Conservation (phyloP, 1,140 invertebrate species). For the Ptiloglossa arizonensis region DNA sequence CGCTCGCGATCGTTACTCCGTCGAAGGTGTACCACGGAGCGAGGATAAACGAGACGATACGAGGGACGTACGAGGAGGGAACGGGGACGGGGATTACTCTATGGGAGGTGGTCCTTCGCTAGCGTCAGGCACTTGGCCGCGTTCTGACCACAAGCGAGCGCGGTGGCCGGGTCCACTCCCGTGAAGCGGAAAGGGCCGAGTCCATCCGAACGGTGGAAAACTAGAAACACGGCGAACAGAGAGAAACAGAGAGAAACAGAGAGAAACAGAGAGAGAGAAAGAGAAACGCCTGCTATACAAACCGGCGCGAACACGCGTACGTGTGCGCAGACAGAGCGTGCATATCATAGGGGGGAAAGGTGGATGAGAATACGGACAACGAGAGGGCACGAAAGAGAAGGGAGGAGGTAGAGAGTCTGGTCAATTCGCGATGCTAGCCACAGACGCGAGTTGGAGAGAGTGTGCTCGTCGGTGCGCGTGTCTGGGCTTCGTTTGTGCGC, state of each 20-base stretch:
- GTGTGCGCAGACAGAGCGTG: neutral
- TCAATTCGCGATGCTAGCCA: conserved; percentile 56
- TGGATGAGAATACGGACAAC: conserved; percentile 1
- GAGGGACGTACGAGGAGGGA: too few relatives aligned
- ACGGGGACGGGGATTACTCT: too few relatives aligned
- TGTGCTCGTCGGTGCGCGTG: conserved; percentile 43
- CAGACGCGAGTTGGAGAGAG: conserved; percentile 47
- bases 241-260: too few relatives aligned
- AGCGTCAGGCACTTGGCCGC: conserved; percentile 17
- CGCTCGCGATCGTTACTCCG: conserved; percentile 7
- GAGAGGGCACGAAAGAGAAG: conserved; percentile 33
- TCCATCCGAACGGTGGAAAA: neutral
- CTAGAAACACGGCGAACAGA: neutral
- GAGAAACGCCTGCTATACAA: neutral
- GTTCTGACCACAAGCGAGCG: conserved; percentile 26
- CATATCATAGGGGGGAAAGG: neutral
- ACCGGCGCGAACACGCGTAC: neutral
- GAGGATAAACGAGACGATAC: neutral
- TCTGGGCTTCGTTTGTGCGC: conserved; percentile 50
- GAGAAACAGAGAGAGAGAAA: neutral
- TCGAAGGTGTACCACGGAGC: neutral
- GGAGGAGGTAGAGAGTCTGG: conserved; percentile 38
- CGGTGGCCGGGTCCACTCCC: neutral
- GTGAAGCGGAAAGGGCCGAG: neutral
- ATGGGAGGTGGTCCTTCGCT: neutral